phyloP scores from a whole-genome alignment of 2,113 vertebrate species.

The Etheostoma cragini region DNA sequence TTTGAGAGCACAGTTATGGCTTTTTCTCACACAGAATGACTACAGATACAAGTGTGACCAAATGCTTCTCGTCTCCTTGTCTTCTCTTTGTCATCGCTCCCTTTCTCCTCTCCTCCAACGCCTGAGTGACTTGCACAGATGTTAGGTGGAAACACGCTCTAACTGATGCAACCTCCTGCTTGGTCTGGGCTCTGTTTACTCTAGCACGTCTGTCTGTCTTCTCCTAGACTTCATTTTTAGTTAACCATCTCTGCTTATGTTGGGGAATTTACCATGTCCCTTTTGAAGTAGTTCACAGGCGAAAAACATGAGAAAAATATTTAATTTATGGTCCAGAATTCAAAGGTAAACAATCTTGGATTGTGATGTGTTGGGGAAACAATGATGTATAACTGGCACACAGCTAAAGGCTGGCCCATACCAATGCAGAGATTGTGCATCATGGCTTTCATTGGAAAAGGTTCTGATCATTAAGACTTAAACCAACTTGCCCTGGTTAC shows the following conservation, averaged over 20 bases:
- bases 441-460: not conserved
- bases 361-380: not conserved
- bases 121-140: constrained; percentile 4
- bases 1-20: not conserved
- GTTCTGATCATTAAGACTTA: constrained; percentile 18
- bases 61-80: not conserved
- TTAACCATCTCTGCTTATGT: constrained; percentile 40
- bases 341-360: not conserved
- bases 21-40: not conserved
- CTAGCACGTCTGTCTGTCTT: constrained; percentile 11
- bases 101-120: not conserved
- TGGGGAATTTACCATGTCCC: constrained; percentile 7
- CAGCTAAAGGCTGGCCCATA: not conserved
- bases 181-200: constrained; percentile 48
- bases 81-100: not conserved
- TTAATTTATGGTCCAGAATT: constrained; percentile 14
- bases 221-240: constrained; percentile 36
- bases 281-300: not conserved
- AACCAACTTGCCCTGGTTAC: constrained; percentile 11
- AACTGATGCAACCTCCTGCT: constrained; percentile 46
- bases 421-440: not conserved
- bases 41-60: not conserved
- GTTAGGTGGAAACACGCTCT: constrained; percentile 8
- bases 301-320: constrained; percentile 34
- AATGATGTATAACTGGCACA: not conserved